A percentile compares a stretch with the other conserved stretches of the same genome.
Evolutionary conservation across 1,140 invertebrate species (phyloP).

Genomic region (Pararge aegeria): DNA sequence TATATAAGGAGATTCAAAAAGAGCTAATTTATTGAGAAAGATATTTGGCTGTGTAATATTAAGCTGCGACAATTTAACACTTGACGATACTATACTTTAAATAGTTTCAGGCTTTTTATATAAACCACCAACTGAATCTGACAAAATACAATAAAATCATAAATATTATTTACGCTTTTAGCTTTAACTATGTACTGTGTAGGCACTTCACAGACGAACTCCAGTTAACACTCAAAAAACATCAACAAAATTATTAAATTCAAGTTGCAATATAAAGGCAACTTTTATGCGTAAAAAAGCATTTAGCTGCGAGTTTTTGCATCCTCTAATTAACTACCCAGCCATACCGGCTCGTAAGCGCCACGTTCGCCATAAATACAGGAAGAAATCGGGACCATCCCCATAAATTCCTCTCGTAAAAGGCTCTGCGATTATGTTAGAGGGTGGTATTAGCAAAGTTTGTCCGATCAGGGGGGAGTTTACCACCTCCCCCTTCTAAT

Average conservation of each 20-base stretch:
- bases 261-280: constrained; percentile 6
- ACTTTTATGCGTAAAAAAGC: constrained; percentile 19
- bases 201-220: background rate
- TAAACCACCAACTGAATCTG: no score
- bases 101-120: no score
- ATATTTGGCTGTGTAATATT: no score
- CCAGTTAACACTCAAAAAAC: constrained; percentile 1
- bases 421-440: constrained; percentile 78
- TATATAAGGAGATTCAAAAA: no score
- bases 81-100: no score
- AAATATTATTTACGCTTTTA: background rate
- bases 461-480: constrained; percentile 65
- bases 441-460: constrained; percentile 80
- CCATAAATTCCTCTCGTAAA: constrained; percentile 79
- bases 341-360: constrained; percentile 63
- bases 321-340: constrained; percentile 67
- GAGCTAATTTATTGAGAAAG: no score
- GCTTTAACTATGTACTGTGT: no score
- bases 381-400: constrained; percentile 76
- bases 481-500: constrained; percentile 61
- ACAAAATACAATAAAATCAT: background rate
- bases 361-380: constrained; percentile 74
- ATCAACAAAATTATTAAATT: constrained; percentile 20
- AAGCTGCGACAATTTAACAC: no score
- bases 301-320: constrained; percentile 49